Conservation (phyloP, 37 sponge, comb jelly and placozoan species). For the Lycopodina hypogea region DNA sequence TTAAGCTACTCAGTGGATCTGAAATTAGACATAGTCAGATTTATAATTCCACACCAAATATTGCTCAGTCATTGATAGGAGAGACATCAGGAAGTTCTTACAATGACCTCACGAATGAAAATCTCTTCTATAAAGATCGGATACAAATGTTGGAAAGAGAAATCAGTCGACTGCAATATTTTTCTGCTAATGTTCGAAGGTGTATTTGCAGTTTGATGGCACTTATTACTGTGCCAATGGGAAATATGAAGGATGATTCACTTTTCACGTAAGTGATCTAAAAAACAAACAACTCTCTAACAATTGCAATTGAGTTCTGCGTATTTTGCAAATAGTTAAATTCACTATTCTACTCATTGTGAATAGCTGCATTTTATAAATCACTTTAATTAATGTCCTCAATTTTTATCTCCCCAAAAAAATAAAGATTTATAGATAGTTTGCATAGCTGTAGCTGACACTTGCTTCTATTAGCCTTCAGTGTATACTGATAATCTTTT, state of each 20-base stretch:
- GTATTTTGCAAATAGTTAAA: too few species aligned
- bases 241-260: conserved; percentile 25
- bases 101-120: conserved; percentile 30
- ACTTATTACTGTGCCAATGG: conserved; percentile 24
- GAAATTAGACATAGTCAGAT: conserved; percentile 16
- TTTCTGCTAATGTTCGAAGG: conserved; percentile 33
- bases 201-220: conserved; percentile 32
- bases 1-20: conserved; percentile 33
- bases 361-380: too few species aligned
- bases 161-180: conserved; percentile 1
- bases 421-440: too few species aligned
- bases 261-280: conserved; percentile 40
- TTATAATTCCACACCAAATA: conserved; percentile 36
- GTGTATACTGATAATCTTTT: neutral
- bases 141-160: conserved; percentile 19
- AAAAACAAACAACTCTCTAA: too few species aligned
- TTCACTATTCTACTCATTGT: too few species aligned
- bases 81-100: neutral
- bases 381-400: too few species aligned
- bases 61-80: neutral
- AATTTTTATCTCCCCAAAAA: too few species aligned
- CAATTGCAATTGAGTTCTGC: too few species aligned
- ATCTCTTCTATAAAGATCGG: conserved; percentile 15
- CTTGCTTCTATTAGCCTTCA: too few species aligned
- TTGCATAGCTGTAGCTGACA: too few species aligned